Evolutionary conservation across 2,797 vertebrate genomes (phyloP), one percentile per base, ranked within the genome.

Genomic region (Pristis pectinata): DNA sequence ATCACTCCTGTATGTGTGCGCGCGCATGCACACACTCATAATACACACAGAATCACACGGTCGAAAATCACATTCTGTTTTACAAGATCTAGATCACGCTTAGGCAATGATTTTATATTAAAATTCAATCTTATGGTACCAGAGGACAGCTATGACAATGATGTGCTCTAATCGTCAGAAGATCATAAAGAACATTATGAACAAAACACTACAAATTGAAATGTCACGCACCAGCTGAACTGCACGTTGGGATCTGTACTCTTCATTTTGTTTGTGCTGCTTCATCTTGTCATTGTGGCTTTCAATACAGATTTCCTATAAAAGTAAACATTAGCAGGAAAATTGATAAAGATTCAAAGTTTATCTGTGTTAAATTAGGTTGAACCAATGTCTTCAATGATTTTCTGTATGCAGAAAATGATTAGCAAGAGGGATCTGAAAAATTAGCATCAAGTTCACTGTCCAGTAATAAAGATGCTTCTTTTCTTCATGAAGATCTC

Each of bases 231-330:
- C 98, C 96, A 97, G 96, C 9, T 97, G 97, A 95, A 96, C 95
- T 87, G 96, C 94, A 91, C 97, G 97, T 95, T 97, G 97, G 49
- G 95, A 96, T 95, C 95, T 96, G 95, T 96, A 96, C 94, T 97
- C 96, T 67, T 97, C 96, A 94, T 95, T 95, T 79, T 96, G 97
- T 95, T 97, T 97, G 89, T 94, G 98, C 67, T 98, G 97, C n/a
- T 98, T 97, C n/a, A 97, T 96, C 97, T 99, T 99, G 97, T 99
- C 98, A 95, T 97, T 98, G 97, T 99, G 98, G 96, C 98, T 99
- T 97, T 98, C 97, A 0, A 99, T 97, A 96, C 99, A 99, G 95
- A 99, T 98, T 96, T 99, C 99, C 99, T 99, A 85, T 67, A 95
- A 83, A 95, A 53, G 41, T 17, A 76, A 94, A 94, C 13, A 72